Percentiles rank a stretch among this genome's conserved stretches.
Evolutionary conservation across 92 coral and sea anemone species (phyloP).

Genomic region (Siderastrea siderea): DNA sequence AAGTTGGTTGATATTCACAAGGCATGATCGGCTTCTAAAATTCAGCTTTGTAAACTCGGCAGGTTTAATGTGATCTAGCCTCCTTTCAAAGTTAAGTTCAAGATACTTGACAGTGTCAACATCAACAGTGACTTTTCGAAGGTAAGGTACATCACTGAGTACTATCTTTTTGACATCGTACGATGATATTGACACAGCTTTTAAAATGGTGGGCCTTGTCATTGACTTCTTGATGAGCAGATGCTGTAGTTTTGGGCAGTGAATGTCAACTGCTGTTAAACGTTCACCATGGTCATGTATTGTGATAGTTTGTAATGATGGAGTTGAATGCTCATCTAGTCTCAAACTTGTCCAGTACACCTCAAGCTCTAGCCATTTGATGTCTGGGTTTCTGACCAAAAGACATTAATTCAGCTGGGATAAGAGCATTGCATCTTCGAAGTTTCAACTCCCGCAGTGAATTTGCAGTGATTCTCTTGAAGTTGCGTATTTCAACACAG

Average conservation of each 20-base stretch:
- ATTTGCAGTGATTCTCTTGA: slow-evolving; percentile 69
- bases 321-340: slow-evolving; percentile 83
- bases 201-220: slow-evolving; percentile 72
- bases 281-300: slow-evolving; percentile 81
- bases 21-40: slow-evolving; percentile 33
- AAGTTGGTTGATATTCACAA: slow-evolving; percentile 37
- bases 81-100: slow-evolving; percentile 83
- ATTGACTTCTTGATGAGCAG: slow-evolving; percentile 72
- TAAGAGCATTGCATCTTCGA: slow-evolving; percentile 72
- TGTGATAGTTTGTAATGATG: slow-evolving; percentile 71
- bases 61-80: slow-evolving; percentile 82
- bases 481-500: slow-evolving; percentile 81
- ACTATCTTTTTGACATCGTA: slow-evolving; percentile 46
- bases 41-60: slow-evolving; percentile 69
- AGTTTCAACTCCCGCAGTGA: slow-evolving; percentile 73
- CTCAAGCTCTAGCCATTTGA: slow-evolving; percentile 75
- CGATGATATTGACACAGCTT: slow-evolving; percentile 62
- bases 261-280: slow-evolving; percentile 72
- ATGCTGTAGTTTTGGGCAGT: slow-evolving; percentile 78
- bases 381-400: slow-evolving; percentile 85
- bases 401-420: slow-evolving; percentile 78
- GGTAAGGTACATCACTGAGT: slow-evolving; percentile 74
- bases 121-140: slow-evolving; percentile 69
- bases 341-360: slow-evolving; percentile 68
- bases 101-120: slow-evolving; percentile 45